Evolutionary conservation across 1,140 invertebrate species (phyloP).

Genomic region (Zeugodacus cucurbitae): DNA sequence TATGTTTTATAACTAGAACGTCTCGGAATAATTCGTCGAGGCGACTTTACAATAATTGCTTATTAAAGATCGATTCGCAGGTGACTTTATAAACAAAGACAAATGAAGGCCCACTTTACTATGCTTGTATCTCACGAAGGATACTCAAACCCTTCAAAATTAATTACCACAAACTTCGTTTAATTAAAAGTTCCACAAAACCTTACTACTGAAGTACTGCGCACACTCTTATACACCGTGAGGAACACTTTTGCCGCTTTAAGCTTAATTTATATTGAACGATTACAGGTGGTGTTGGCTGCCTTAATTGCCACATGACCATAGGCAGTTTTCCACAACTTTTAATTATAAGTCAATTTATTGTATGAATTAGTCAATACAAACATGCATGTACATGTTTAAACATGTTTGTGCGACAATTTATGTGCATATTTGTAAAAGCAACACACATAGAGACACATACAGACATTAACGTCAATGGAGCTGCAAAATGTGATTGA

Average conservation of each 20-base stretch:
- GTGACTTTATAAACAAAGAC: too few relatives aligned
- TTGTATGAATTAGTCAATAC: neutral
- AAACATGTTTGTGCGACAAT: neutral
- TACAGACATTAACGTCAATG: neutral
- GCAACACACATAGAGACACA: neutral
- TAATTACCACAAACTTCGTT: too few relatives aligned
- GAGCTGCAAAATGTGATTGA: slow-evolving; percentile 24
- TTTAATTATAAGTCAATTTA: slow-evolving; percentile 24
- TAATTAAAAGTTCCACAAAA: too few relatives aligned
- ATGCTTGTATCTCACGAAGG: too few relatives aligned
- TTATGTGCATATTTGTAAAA: neutral
- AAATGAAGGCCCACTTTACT: too few relatives aligned
- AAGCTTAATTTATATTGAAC: neutral
- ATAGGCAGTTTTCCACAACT: neutral
- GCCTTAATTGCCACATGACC: neutral
- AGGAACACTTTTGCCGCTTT: neutral
- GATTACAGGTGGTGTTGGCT: neutral
- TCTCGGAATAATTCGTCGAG: too few relatives aligned
- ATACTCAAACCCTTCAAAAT: too few relatives aligned
- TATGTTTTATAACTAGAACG: too few relatives aligned
- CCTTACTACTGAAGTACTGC: too few relatives aligned
- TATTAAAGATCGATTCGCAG: too few relatives aligned
- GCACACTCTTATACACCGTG: neutral
- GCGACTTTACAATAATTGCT: too few relatives aligned
- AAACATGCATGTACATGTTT: neutral